These are phyloP conservation scores for Sardina pilchardus DNA, from an alignment of 2,113 vertebrate genomes.

Conservation along the genomic window DNA sequence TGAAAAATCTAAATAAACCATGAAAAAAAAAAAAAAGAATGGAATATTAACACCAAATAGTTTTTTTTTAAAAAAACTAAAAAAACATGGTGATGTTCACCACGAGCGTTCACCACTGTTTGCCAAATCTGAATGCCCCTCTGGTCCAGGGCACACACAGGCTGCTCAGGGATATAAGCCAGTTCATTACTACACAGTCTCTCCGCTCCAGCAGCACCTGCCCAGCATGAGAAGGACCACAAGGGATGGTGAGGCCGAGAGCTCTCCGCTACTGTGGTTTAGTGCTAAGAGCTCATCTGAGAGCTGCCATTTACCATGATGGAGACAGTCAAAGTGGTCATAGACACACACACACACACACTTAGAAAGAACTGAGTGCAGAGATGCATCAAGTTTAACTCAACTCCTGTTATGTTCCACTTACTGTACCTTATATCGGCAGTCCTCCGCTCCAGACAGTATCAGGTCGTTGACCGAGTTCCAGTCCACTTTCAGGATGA, in stretches of 20 bases:
- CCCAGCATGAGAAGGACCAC: neutral
- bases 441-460: conserved; percentile 94
- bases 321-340: neutral
- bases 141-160: neutral
- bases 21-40: too few species aligned
- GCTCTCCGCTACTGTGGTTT: neutral
- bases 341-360: neutral
- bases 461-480: conserved; percentile 93
- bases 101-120: too few species aligned
- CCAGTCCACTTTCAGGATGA: conserved; percentile 95
- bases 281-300: neutral
- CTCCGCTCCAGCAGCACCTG: neutral
- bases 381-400: neutral
- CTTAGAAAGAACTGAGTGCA: neutral
- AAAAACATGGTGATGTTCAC: too few species aligned
- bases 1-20: too few species aligned
- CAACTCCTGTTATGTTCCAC: neutral
- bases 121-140: too few species aligned
- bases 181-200: neutral
- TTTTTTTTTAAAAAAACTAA: too few species aligned
- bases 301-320: neutral
- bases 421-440: conserved; percentile 96
- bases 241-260: neutral
- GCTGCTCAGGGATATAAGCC: neutral
- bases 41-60: too few species aligned